Evolutionary conservation across 2,113 vertebrate species (phyloP).

Genomic region (Vulpes ferrilata): DNA sequence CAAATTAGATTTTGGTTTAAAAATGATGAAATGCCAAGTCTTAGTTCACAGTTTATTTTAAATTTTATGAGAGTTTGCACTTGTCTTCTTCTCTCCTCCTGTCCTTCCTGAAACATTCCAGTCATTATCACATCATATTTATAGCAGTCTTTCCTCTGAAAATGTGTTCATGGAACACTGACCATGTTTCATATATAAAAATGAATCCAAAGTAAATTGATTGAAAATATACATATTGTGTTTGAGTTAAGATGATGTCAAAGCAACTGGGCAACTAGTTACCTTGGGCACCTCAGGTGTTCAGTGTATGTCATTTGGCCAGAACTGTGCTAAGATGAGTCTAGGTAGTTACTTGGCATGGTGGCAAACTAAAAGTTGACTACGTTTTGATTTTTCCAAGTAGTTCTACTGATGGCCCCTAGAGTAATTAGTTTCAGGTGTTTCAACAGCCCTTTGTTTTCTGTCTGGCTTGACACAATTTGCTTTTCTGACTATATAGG

Average conservation of each 20-base stretch:
- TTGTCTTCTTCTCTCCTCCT: slow-evolving; percentile 84
- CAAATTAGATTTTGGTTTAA: slow-evolving; percentile 81
- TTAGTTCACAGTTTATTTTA: slow-evolving; percentile 85
- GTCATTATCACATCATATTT: slow-evolving; percentile 86
- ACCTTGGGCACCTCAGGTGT: slow-evolving; percentile 60
- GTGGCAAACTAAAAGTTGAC: slow-evolving; percentile 16
- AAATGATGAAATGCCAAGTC: slow-evolving; percentile 84
- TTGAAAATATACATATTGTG: slow-evolving; percentile 85
- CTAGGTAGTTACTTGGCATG: slow-evolving; percentile 45
- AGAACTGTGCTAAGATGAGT: slow-evolving; percentile 28
- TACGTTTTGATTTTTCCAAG: not conserved
- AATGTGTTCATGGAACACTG: slow-evolving; percentile 85
- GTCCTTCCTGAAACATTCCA: slow-evolving; percentile 82
- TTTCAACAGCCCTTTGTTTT: slow-evolving; percentile 24
- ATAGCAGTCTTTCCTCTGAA: slow-evolving; percentile 82
- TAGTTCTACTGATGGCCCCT: slow-evolving; percentile 3
- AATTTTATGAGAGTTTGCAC: slow-evolving; percentile 84
- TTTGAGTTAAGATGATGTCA: slow-evolving; percentile 80
- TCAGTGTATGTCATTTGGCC: slow-evolving; percentile 16
- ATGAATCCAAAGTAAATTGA: slow-evolving; percentile 84
- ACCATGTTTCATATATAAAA: slow-evolving; percentile 85
- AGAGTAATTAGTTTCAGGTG: slow-evolving; percentile 52
- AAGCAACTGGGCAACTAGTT: slow-evolving; percentile 68
- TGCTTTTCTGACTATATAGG: slow-evolving; percentile 7
- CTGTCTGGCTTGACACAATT: not conserved